phyloP scores from a whole-genome alignment of 2,113 vertebrate genomes.

The Dasyornis broadbenti region DNA sequence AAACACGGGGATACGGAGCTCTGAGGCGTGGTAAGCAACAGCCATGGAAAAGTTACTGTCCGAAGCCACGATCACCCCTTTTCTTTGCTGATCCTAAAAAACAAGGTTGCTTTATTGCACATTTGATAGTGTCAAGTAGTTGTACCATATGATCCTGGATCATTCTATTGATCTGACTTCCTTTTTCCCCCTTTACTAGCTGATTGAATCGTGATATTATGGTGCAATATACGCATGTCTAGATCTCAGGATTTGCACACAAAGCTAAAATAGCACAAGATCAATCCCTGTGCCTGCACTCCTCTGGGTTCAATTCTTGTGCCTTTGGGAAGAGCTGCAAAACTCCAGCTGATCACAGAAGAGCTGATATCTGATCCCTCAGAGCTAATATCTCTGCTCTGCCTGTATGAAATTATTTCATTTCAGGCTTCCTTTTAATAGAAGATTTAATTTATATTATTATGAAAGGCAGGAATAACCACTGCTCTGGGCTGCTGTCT shows the following conservation, averaged over 20 bases:
- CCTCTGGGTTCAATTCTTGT: not conserved
- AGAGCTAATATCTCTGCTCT: not conserved
- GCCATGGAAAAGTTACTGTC: slow-evolving; percentile 90
- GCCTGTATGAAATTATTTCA: not conserved
- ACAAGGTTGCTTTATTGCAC: not conserved
- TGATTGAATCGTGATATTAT: not conserved
- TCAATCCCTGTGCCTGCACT: not conserved
- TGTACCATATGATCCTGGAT: not conserved
- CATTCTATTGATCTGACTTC: not conserved
- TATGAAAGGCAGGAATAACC: not conserved
- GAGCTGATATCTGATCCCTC: not conserved
- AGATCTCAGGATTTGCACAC: not conserved
- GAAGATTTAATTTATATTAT: not conserved
- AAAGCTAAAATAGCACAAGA: not conserved
- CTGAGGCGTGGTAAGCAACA: slow-evolving; percentile 80
- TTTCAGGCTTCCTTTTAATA: not conserved
- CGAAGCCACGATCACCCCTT: slow-evolving; percentile 84
- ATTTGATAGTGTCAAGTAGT: rapidly evolving
- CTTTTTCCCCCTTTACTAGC: not conserved
- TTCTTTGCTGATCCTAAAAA: slow-evolving; percentile 84
- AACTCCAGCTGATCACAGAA: not conserved
- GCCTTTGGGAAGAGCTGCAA: not conserved
- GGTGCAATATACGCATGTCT: not conserved
- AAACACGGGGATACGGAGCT: slow-evolving; percentile 81
- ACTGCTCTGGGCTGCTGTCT: not conserved